phyloP scores from a whole-genome alignment of 1,140 invertebrate genomes.

The Pectinophora gossypiella region DNA sequence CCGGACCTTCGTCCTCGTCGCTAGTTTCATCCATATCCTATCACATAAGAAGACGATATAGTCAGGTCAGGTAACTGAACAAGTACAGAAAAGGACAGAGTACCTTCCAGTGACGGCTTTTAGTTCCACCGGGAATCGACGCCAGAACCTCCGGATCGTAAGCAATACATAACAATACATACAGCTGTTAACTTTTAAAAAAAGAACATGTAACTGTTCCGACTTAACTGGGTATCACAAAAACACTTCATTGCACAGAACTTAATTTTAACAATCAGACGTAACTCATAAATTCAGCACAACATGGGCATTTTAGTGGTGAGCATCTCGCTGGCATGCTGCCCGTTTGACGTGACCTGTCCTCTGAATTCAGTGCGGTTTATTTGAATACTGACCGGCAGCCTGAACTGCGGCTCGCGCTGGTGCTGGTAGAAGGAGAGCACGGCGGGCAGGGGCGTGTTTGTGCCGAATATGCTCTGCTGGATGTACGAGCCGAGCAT shows the following conservation, averaged over 20 bases:
- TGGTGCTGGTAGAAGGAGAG: conserved; percentile 66
- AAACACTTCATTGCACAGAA: no score
- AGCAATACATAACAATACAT: no score
- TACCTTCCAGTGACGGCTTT: no score
- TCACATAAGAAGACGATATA: not conserved
- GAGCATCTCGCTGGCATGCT: no score
- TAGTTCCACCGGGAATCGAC: no score
- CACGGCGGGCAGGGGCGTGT: conserved; percentile 58
- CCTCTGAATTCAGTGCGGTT: not conserved
- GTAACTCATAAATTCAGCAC: not conserved
- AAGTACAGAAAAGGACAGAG: no score
- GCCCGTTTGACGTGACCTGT: not conserved
- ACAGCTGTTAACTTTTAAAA: no score
- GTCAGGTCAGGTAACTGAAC: no score
- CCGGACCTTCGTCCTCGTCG: conserved; percentile 45
- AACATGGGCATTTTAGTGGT: not conserved
- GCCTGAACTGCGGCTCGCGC: conserved; percentile 40
- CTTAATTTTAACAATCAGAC: no score
- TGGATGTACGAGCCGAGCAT: conserved; percentile 71
- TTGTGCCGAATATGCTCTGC: conserved; percentile 66
- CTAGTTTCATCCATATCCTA: conserved; percentile 65
- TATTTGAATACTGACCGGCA: conserved; percentile 53
- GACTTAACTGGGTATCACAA: no score
- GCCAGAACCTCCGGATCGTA: no score
- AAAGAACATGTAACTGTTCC: no score